Conservation (phyloP, 1,140 invertebrate genomes). For the Drosophila miranda region DNA sequence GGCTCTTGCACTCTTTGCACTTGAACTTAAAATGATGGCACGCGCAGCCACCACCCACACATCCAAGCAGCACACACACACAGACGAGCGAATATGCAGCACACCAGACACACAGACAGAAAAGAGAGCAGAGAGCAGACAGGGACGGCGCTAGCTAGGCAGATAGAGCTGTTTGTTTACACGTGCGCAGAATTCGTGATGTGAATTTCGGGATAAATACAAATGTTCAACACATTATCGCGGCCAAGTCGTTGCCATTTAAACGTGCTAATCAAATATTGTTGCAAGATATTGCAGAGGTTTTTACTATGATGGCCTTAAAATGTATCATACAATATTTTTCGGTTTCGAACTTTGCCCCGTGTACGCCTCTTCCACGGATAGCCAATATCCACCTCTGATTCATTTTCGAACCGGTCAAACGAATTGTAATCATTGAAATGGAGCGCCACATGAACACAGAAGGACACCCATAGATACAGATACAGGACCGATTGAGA, state of each 20-base stretch:
- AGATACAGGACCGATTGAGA: not conserved
- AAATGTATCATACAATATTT: not conserved
- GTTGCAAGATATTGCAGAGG: no score
- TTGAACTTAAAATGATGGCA: slow-evolving; percentile 67
- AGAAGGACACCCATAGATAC: not conserved
- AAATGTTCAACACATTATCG: no score
- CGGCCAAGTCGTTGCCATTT: no score
- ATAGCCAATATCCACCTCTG: slow-evolving; percentile 7
- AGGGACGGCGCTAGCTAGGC: not conserved
- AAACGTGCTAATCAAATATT: no score
- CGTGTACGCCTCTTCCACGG: slow-evolving; percentile 7
- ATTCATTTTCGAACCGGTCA: slow-evolving; percentile 11
- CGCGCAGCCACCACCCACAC: slow-evolving; percentile 16
- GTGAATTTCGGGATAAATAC: no score
- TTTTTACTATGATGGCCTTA: no score
- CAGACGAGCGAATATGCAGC: not conserved
- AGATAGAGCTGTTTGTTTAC: not conserved
- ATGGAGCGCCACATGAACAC: slow-evolving; percentile 12
- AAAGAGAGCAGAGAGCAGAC: no score
- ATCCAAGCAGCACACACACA: not conserved
- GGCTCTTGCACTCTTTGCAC: slow-evolving; percentile 59
- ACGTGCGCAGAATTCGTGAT: not conserved
- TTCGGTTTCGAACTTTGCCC: no score
- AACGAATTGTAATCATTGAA: slow-evolving; percentile 55
- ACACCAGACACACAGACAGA: not conserved